These are phyloP conservation scores for Megaleporinus macrocephalus DNA, from an alignment of 2,113 vertebrate species.

Conservation along the genomic window DNA sequence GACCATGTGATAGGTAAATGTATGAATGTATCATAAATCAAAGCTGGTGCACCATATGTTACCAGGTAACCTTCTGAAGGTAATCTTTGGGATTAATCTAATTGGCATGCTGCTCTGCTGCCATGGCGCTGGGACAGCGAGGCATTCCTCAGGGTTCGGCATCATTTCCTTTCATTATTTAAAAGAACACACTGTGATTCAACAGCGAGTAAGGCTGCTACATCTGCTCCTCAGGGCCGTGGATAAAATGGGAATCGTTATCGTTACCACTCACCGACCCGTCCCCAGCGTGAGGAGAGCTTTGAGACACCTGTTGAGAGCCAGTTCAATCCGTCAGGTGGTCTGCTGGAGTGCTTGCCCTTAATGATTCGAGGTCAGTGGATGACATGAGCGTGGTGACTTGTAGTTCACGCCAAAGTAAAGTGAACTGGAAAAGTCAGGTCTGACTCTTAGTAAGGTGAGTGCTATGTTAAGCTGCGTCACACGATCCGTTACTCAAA, in stretches of 20 bases:
- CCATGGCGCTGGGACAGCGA: not conserved
- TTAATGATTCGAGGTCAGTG: slow-evolving; percentile 9
- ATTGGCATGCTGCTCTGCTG: slow-evolving; percentile 31
- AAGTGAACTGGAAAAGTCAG: slow-evolving; percentile 4
- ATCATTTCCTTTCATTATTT: slow-evolving; percentile 25
- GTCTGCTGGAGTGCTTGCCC: not conserved
- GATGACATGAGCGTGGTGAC: slow-evolving; percentile 2
- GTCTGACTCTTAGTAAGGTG: slow-evolving; percentile 21
- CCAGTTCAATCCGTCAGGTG: slow-evolving; percentile 6
- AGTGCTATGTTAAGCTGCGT: slow-evolving; percentile 36
- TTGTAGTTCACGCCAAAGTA: not conserved
- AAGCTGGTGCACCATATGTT: not conserved
- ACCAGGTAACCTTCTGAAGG: not conserved
- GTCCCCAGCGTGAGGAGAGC: slow-evolving; percentile 1
- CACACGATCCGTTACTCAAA: slow-evolving; percentile 48
- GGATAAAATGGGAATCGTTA: slow-evolving; percentile 26
- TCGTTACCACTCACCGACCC: not conserved
- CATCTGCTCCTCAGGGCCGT: slow-evolving; percentile 21
- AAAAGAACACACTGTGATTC: slow-evolving; percentile 27
- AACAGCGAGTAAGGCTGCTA: not conserved
- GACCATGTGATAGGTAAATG: slow-evolving; percentile 6
- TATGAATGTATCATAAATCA: not conserved
- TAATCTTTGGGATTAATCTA: slow-evolving; percentile 8
- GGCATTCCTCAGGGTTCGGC: slow-evolving; percentile 3
- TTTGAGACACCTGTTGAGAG: not conserved